Evolutionary conservation across 2,888 invertebrate genomes (phyloP).

Genomic region (Chloroclysta siterata): DNA sequence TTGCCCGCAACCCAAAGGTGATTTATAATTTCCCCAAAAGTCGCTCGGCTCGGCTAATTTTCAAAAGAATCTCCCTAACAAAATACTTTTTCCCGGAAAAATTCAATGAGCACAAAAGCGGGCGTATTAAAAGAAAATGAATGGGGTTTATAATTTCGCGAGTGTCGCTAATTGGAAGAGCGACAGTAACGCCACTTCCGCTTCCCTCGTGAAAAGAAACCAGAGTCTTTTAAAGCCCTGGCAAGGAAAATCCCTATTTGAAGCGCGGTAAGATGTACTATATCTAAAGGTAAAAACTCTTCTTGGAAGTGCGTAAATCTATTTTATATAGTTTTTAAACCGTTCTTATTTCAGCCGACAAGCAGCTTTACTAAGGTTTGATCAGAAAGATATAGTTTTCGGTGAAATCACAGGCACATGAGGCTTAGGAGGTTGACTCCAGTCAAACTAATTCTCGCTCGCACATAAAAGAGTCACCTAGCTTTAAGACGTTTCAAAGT

Average conservation of each 20-base stretch:
- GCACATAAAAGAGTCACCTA: too few species aligned
- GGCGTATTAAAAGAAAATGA: slow-evolving; percentile 61
- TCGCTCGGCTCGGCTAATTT: slow-evolving; percentile 62
- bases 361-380: too few species aligned
- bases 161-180: slow-evolving; percentile 60
- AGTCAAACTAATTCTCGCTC: too few species aligned
- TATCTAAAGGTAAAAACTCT: not conserved
- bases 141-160: slow-evolving; percentile 55
- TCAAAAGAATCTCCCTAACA: slow-evolving; percentile 61
- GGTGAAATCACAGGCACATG: too few species aligned
- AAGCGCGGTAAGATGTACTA: not conserved
- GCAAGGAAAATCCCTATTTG: slow-evolving; percentile 7
- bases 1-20: slow-evolving; percentile 56
- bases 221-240: slow-evolving; percentile 5
- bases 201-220: slow-evolving; percentile 33
- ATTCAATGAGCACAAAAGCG: slow-evolving; percentile 44
- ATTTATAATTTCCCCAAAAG: slow-evolving; percentile 64
- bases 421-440: too few species aligned
- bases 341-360: too few species aligned
- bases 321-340: too few species aligned
- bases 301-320: too few species aligned
- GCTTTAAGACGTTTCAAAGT: too few species aligned
- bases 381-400: too few species aligned
- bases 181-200: slow-evolving; percentile 52
- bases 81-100: slow-evolving; percentile 57